Evolutionary conservation across 2,888 invertebrate species (phyloP), one percentile per base, ranked within the genome.

Genomic region (Drosophila prolongata): DNA sequence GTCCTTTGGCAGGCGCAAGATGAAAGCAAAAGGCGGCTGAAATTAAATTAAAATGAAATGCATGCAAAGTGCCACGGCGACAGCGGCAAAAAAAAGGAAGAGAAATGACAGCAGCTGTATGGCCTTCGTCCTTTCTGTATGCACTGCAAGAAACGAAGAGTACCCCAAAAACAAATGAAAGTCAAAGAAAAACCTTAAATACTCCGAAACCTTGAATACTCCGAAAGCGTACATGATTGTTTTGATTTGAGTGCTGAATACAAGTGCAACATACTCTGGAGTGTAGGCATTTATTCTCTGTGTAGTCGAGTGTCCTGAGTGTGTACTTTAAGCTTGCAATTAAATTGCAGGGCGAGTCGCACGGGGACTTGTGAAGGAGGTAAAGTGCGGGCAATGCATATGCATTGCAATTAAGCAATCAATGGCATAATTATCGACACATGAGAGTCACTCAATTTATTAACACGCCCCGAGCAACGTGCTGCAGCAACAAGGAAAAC

Each of bases 341-440:
- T 72, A 76, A 77, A 73, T 69, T 76, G 73, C 75, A 35, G 53
- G 43, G 57, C 68, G 57, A 54, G 75, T 46, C 75, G 65, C 55
- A 35, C 53, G 55, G 75, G 49, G 67, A 62, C 62, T 67, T 57
- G 16, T 30, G 27, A 14, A 34, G 40, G 9, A 38, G 65, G 40
- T 6, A 16, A 42, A 1, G 16, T 11, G 40, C 10, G 2, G n/a
- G n/a, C 37, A 38, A 55, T 71, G 42, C 84, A 81, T 78, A 87
- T 89, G 81, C 64, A 82, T 87, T 89, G 89, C 80, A 85, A 85
- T 89, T 85, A 85, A 86, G 79, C 88, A 87, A 89, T 85, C 84
- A 89, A 85, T 89, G 79, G 70, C 74, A 79, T 82, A 87, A 89
- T 85, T 85, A 89, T 88, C 80, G 80, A 66, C 87, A 82, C 89